Evolutionary conservation across 2,888 invertebrate genomes (phyloP).

Genomic region (Pterobdella sp.): DNA sequence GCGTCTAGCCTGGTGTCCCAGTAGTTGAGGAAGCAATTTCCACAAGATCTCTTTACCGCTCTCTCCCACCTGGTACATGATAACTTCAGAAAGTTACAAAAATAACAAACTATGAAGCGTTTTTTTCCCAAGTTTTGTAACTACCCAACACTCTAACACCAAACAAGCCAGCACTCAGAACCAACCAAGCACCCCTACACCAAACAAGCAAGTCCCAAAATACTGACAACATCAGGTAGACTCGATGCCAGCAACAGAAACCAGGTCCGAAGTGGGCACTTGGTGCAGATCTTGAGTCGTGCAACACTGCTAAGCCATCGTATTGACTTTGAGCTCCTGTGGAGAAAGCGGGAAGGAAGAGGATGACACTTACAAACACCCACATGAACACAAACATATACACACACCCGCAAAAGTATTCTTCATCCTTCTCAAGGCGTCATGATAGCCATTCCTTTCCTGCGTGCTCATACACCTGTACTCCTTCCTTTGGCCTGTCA

Average conservation of each 20-base stretch:
- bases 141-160: too few relatives aligned
- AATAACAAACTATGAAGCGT: too few relatives aligned
- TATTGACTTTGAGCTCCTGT: conserved; percentile 15
- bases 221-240: conserved; percentile 11
- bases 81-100: neutral
- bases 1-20: conserved; percentile 20
- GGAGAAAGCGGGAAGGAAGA: too few relatives aligned
- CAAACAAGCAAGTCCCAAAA: too few relatives aligned
- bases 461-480: conserved; percentile 20
- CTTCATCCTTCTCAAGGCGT: conserved; percentile 17
- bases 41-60: neutral
- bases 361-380: too few relatives aligned
- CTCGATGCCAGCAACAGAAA: conserved; percentile 22
- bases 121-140: too few relatives aligned
- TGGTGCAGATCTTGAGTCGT: conserved; percentile 17
- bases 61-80: conserved; percentile 16
- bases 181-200: too few relatives aligned
- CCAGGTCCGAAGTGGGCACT: conserved; percentile 19
- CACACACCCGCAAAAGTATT: neutral
- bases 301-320: conserved; percentile 8
- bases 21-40: conserved; percentile 7
- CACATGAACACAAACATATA: too few relatives aligned
- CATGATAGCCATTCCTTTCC: conserved; percentile 21
- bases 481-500: conserved; percentile 18
- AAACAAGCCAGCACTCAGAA: too few relatives aligned